Base-by-base conservation (phyloP, 1,140 invertebrate genomes). In the Drosophila miranda region DNA sequence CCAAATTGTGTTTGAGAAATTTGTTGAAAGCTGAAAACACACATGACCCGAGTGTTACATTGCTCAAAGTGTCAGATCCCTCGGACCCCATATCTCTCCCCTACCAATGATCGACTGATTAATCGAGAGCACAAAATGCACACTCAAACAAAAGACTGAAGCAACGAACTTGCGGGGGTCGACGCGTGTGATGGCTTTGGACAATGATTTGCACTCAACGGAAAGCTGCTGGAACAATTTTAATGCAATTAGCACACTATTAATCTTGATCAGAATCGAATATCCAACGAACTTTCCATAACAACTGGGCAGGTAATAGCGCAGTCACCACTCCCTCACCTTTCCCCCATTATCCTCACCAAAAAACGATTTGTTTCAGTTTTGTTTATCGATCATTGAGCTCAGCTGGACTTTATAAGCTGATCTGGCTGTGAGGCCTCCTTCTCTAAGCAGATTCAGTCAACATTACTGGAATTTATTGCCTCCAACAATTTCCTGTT, bases 161-260 rank as follows among this genome's bases (percentile, higher is more conserved):
- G 81, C 81, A 80, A 83, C 81, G 81, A 83, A 83, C 80, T 83
- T 76, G 79, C 44, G 42, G 42, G 45, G 38, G 23, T 34, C 44
- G 45, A 63, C 62, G 51, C 69, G 58, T 54, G 23, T 50, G 44
- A 48, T 55, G 44, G 42, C 30, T 64, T 53, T 55, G 38, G 34
- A 21, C 66, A 44, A 60, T 51, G 63, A 64, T 38, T 14, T 72
- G 52, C 38, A 23, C 45, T 44, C 16, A 38, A 26, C 28, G 28
- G 52, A 71, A 61, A 61, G 42, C 42, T 54, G 54, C 6, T 46
- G 60, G 56, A 56, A 48, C 62, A 56, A 74, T 82, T 66, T 69
- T 49, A 78, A 79, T 63, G 64, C 71, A 82, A 83, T 82, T 82
- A 83, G 59, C 72, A 86, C 71, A 76, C 76, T 58, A 83, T 84